These are phyloP conservation scores for Drosophila nigritarsus DNA, from an alignment of 2,888 invertebrate genomes.

Conservation along the genomic window DNA sequence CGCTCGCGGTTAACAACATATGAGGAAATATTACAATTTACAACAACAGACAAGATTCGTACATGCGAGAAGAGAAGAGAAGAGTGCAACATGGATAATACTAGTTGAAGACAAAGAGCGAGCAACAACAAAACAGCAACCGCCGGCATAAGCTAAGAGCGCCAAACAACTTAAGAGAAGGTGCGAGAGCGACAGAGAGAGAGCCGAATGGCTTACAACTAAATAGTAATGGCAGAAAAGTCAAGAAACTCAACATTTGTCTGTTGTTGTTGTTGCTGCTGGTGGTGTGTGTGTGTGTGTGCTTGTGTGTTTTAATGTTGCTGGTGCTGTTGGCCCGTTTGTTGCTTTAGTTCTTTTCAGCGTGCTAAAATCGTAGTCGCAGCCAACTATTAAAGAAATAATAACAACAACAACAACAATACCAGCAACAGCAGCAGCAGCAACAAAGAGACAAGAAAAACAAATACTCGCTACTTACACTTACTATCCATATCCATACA, in stretches of 20 bases:
- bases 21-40: conserved; percentile 66
- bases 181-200: conserved; percentile 13
- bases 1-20: conserved; percentile 56
- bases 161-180: conserved; percentile 20
- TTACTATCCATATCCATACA: conserved; percentile 69
- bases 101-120: conserved; percentile 40
- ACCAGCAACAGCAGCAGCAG: background rate
- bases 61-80: conserved; percentile 3
- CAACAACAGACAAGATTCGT: conserved; percentile 32
- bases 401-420: conserved; percentile 40
- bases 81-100: conserved; percentile 59
- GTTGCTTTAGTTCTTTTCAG: conserved; percentile 45
- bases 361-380: conserved; percentile 51
- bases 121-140: conserved; percentile 28
- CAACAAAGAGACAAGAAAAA: conserved; percentile 59
- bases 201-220: conserved; percentile 42
- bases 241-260: conserved; percentile 75
- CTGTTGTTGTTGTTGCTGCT: conserved; percentile 15
- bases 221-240: conserved; percentile 71
- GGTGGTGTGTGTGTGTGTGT: conserved; percentile 12
- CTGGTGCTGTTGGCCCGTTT: conserved; percentile 51
- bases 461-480: conserved; percentile 78
- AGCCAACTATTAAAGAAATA: conserved; percentile 69
- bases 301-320: conserved; percentile 27
- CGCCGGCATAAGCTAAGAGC: conserved; percentile 41